Conservation (phyloP, 2,888 invertebrate genomes). For the Drosophila subquinaria region DNA sequence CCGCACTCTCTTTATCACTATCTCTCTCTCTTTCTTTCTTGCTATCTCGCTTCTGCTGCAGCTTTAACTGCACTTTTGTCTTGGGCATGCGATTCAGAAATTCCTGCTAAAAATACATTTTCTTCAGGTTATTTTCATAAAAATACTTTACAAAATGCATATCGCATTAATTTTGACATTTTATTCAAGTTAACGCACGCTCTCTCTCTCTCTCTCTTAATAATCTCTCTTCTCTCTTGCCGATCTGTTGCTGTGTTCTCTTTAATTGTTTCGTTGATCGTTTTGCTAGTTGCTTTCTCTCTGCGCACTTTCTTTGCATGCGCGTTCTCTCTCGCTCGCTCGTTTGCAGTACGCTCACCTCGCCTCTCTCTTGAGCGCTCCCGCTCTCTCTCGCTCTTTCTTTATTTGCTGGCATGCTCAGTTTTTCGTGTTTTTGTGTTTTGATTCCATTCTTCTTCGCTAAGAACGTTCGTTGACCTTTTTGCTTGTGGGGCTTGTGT, state of each 20-base stretch:
- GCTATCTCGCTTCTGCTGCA: conserved; percentile 6
- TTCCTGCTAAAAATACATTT: conserved; percentile 60
- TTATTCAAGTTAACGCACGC: conserved; percentile 22
- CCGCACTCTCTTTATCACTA: conserved; percentile 3
- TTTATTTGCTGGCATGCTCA: conserved; percentile 49
- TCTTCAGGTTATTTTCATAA: conserved; percentile 49
- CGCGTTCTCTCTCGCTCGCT: conserved; percentile 1
- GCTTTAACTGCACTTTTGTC: conserved; percentile 44
- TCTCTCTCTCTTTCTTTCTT: background rate
- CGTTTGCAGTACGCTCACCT: conserved; percentile 11
- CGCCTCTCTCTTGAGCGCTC: conserved; percentile 18
- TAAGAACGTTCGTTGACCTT: conserved; percentile 85
- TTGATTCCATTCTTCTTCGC: conserved; percentile 84
- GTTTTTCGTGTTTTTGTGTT: conserved; percentile 83
- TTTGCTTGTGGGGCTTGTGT: conserved; percentile 62
- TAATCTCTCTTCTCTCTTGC: conserved; percentile 6
- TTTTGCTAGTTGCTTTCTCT: conserved; percentile 39
- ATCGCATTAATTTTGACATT: conserved; percentile 56
- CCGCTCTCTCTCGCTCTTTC: conserved; percentile 35
- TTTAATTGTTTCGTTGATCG: conserved; percentile 29
- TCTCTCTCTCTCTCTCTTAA: conserved; percentile 3
- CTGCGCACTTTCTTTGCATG: conserved; percentile 42
- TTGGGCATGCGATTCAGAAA: conserved; percentile 23
- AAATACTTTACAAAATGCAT: conserved; percentile 61
- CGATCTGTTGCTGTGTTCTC: conserved; percentile 21